Evolutionary conservation across 2,888 invertebrate genomes (phyloP).

Genomic region (Cheilosia impressa): DNA sequence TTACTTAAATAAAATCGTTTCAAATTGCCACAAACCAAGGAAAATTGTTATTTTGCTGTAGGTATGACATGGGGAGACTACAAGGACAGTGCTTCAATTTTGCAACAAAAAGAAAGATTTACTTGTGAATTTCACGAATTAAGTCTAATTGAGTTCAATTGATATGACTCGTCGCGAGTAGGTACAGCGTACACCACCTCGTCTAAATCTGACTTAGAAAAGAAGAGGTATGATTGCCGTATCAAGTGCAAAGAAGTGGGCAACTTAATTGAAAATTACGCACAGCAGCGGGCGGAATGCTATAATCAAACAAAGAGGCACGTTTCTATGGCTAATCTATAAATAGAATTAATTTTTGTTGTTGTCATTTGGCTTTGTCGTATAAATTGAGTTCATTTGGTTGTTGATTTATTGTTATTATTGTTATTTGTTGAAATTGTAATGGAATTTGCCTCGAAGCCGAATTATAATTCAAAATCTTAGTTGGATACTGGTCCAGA

Average conservation of each 20-base stretch:
- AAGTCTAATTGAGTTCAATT: constrained; percentile 72
- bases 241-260: constrained; percentile 38
- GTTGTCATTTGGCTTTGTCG: constrained; percentile 9
- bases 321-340: constrained; percentile 47
- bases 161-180: constrained; percentile 45
- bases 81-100: not conserved
- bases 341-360: constrained; percentile 31
- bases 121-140: constrained; percentile 69
- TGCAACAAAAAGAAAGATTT: constrained; percentile 40
- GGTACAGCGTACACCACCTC: constrained; percentile 39
- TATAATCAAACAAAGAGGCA: constrained; percentile 42
- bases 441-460: not conserved
- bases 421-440: not conserved
- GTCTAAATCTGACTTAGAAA: constrained; percentile 29
- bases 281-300: constrained; percentile 13
- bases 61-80: not conserved
- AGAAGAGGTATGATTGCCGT: not conserved
- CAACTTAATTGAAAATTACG: constrained; percentile 38
- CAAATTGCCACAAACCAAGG: not conserved
- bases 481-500: not conserved
- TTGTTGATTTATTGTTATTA: constrained; percentile 2
- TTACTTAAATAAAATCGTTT: not conserved
- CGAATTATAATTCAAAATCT: not conserved
- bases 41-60: not conserved
- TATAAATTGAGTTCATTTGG: constrained; percentile 30